Evolutionary conservation across 2,113 vertebrate genomes (phyloP).

Genomic region (Onychostruthus taczanowskii): DNA sequence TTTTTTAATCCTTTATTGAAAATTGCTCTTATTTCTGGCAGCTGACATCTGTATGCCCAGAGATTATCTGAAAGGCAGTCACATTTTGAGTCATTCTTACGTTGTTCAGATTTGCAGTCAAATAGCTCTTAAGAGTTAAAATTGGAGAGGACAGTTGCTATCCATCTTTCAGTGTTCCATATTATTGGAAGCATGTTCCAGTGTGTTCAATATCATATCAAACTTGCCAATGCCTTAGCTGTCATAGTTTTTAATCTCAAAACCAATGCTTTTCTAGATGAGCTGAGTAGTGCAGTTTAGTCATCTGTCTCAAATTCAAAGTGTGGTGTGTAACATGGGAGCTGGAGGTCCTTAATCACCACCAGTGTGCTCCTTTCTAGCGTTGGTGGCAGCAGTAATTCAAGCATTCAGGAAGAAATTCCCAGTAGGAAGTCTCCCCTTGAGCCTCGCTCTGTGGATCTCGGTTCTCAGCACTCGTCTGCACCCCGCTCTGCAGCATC

Average conservation of each 20-base stretch:
- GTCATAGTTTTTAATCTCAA: background rate
- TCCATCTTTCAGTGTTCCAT: background rate
- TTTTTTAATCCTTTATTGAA: background rate
- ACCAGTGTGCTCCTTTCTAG: conserved; percentile 3
- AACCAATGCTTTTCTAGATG: background rate
- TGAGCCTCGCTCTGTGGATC: conserved; percentile 63
- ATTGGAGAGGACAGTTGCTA: background rate
- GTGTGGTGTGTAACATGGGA: background rate
- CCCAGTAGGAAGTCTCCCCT: conserved; percentile 70
- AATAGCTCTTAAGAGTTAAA: background rate
- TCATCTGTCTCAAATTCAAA: background rate
- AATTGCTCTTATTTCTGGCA: background rate
- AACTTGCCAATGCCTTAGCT: background rate
- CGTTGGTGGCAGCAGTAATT: conserved; percentile 66
- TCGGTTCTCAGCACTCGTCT: conserved; percentile 74
- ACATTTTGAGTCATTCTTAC: background rate
- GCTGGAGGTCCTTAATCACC: background rate
- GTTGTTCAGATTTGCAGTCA: background rate
- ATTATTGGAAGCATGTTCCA: background rate
- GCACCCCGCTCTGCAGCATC: conserved; percentile 77
- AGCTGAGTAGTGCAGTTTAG: background rate
- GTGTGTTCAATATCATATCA: background rate
- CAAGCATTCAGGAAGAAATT: conserved; percentile 79
- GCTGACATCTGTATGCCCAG: background rate
- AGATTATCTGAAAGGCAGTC: background rate